phyloP scores from a whole-genome alignment of 2,113 vertebrate species.

The Cyanoramphus novaezelandiae region DNA sequence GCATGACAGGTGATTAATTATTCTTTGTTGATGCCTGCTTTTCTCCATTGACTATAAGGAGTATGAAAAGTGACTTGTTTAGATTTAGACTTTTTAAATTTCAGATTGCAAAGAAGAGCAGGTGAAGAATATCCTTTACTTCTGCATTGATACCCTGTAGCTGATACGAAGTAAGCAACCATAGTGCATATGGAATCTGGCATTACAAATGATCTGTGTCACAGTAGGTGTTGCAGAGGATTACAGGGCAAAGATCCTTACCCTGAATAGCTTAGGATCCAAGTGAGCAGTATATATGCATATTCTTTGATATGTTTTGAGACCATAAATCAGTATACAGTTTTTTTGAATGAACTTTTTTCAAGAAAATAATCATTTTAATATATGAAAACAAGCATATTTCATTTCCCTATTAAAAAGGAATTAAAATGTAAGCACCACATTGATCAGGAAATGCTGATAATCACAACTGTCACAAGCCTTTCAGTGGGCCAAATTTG shows the following conservation, averaged over 20 bases:
- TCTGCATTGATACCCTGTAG: not conserved
- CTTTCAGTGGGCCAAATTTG: conserved; percentile 1
- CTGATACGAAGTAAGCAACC: not conserved
- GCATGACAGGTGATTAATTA: not conserved
- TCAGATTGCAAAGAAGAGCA: not conserved
- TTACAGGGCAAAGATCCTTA: not conserved
- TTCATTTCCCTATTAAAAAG: not conserved
- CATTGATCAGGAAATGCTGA: not conserved
- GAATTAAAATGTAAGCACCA: not conserved
- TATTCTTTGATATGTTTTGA: not conserved
- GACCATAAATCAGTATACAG: not conserved
- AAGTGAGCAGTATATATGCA: not conserved
- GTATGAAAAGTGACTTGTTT: not conserved
- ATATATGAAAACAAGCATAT: not conserved
- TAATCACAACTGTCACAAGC: not conserved
- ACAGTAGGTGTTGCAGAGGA: not conserved
- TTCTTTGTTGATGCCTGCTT: not conserved
- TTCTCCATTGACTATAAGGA: not conserved
- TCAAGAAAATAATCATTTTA: not conserved
- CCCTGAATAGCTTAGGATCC: not conserved
- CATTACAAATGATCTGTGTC: not conserved
- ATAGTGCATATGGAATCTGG: not conserved
- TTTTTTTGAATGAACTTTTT: not conserved
- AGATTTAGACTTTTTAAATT: not conserved
- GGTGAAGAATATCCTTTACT: not conserved